Percentiles rank a stretch among this genome's conserved stretches.
These are phyloP conservation scores for Bos taurus DNA, from an alignment of 2,113 vertebrate species.

Conservation along the genomic window DNA sequence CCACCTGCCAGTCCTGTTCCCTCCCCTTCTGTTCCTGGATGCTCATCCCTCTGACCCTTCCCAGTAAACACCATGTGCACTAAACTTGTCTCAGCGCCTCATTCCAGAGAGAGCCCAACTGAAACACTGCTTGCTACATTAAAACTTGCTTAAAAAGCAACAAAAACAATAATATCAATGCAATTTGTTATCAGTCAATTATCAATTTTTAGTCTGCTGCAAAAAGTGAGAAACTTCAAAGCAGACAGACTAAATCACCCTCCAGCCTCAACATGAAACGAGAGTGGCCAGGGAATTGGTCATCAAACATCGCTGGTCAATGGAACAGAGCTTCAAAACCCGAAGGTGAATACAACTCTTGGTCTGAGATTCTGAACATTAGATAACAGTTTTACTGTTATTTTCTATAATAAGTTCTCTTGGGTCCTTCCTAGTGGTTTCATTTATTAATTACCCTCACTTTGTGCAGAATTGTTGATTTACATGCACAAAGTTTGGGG, in stretches of 20 bases:
- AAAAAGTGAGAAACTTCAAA: not conserved
- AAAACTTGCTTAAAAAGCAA: not conserved
- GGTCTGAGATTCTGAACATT: not conserved
- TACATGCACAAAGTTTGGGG: not conserved
- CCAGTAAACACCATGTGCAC: not conserved
- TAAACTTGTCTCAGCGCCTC: not conserved
- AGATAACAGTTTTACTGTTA: not conserved
- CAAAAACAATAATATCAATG: not conserved
- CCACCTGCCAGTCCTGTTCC: not conserved
- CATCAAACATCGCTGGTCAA: fast-evolving
- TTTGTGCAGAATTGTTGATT: not conserved
- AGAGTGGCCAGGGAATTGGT: not conserved
- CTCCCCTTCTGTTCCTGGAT: not conserved
- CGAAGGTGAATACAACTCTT: not conserved
- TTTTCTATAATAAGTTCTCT: not conserved
- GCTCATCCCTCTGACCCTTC: not conserved
- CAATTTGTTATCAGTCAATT: not conserved
- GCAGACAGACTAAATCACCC: not conserved
- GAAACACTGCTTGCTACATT: not conserved
- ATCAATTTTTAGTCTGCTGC: not conserved
- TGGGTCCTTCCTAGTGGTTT: not conserved
- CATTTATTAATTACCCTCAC: conserved; percentile 7
- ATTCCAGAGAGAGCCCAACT: not conserved
- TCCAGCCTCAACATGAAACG: not conserved
- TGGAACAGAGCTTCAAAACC: too few relatives aligned